phyloP scores from a whole-genome alignment of 2,113 vertebrate species.

The Phainopepla nitens region DNA sequence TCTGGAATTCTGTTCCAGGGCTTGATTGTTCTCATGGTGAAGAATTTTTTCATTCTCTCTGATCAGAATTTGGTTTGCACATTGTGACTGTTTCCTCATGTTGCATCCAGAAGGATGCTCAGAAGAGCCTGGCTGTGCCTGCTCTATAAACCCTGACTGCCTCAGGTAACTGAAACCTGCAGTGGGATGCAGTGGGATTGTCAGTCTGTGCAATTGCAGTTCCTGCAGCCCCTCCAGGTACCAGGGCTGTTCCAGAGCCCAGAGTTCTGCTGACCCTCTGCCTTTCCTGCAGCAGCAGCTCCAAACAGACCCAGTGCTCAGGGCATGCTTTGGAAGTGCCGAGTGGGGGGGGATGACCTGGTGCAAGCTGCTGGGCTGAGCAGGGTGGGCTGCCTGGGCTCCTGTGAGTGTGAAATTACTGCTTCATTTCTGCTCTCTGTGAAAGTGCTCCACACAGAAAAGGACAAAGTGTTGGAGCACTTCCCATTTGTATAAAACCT shows the following conservation, averaged over 20 bases:
- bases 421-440: background rate
- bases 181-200: background rate
- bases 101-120: too few relatives aligned
- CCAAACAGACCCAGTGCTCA: background rate
- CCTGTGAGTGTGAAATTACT: background rate
- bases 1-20: background rate
- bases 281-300: background rate
- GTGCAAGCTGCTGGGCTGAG: background rate
- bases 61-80: background rate
- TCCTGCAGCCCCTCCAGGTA: background rate
- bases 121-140: background rate
- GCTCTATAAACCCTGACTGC: background rate
- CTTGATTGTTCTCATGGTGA: background rate
- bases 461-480: background rate
- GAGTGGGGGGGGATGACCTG: too few relatives aligned
- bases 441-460: background rate
- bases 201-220: background rate
- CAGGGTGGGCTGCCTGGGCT: background rate
- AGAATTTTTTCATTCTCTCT: background rate
- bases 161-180: background rate
- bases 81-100: background rate
- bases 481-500: background rate
- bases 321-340: background rate
- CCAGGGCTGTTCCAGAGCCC: background rate
- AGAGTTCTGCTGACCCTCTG: background rate